These are phyloP conservation scores for Crepidodera aurea DNA, from an alignment of 2,888 invertebrate species.

Conservation along the genomic window DNA sequence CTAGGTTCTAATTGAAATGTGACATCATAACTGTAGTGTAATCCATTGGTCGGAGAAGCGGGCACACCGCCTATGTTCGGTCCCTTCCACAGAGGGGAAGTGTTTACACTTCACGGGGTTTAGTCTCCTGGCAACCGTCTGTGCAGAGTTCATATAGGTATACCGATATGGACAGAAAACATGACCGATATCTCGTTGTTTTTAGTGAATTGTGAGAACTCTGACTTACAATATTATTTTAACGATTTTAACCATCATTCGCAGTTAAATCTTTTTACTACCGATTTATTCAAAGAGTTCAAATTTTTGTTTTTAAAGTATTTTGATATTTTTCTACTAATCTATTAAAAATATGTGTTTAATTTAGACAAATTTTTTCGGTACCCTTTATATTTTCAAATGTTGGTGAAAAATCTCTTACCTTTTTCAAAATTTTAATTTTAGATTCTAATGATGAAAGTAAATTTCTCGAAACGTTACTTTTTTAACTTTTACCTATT, in stretches of 20 bases:
- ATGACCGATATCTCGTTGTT: conserved; percentile 29
- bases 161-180: conserved; percentile 24
- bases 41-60: conserved; percentile 53
- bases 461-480: too few species aligned
- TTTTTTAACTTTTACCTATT: too few species aligned
- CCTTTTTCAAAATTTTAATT: too few species aligned
- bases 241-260: not conserved
- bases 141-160: conserved; percentile 50
- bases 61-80: conserved; percentile 50
- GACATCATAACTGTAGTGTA: conserved; percentile 54
- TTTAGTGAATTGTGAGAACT: conserved; percentile 16
- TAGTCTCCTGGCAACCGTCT: conserved; percentile 63
- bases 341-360: too few species aligned
- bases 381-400: too few species aligned
- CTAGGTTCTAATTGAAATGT: conserved; percentile 52
- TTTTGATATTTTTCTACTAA: too few species aligned
- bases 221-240: not conserved
- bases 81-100: conserved; percentile 59
- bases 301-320: too few species aligned
- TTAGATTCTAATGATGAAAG: too few species aligned
- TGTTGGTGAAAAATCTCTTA: too few species aligned
- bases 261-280: not conserved
- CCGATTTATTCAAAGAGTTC: not conserved
- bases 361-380: too few species aligned
- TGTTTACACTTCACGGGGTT: conserved; percentile 61